These are phyloP conservation scores for Oryctes rhinoceros DNA, from an alignment of 1,140 invertebrate genomes.

Conservation along the genomic window DNA sequence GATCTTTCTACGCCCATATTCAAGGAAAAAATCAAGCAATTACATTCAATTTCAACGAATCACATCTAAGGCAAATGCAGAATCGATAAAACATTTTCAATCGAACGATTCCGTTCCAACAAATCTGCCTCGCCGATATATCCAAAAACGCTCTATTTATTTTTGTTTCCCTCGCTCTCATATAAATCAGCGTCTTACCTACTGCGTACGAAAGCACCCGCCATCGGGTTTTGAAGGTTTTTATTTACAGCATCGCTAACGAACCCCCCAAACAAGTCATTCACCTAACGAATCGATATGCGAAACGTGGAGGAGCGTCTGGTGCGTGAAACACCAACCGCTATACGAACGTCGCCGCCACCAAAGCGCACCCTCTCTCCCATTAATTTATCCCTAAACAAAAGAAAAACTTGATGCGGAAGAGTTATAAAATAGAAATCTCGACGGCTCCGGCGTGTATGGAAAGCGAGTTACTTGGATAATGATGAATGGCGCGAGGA, in stretches of 20 bases:
- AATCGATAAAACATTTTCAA: too few species aligned
- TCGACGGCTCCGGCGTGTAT: not conserved
- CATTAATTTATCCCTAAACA: constrained; percentile 13
- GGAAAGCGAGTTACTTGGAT: not conserved
- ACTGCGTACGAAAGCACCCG: not conserved
- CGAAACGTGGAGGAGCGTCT: constrained; percentile 2
- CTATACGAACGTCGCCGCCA: not conserved
- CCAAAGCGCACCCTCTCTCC: not conserved
- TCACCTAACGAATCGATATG: constrained; percentile 28
- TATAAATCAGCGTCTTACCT: constrained; percentile 35
- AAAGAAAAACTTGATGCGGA: not conserved
- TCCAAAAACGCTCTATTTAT: not conserved
- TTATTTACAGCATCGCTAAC: constrained; percentile 37
- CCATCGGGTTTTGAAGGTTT: constrained; percentile 33
- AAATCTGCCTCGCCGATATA: too few species aligned
- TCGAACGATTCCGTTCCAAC: too few species aligned
- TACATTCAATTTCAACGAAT: too few species aligned
- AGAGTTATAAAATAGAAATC: constrained; percentile 11
- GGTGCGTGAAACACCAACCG: constrained; percentile 1
- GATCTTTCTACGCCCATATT: too few species aligned
- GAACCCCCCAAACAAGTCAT: constrained; percentile 28
- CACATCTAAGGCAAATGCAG: too few species aligned
- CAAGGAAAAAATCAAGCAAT: too few species aligned
- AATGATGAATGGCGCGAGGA: not conserved
- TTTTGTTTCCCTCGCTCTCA: not conserved